Evolutionary conservation across 2,888 invertebrate species (phyloP), one percentile per base, ranked within the genome.

Genomic region (Exocentrus adspersus): DNA sequence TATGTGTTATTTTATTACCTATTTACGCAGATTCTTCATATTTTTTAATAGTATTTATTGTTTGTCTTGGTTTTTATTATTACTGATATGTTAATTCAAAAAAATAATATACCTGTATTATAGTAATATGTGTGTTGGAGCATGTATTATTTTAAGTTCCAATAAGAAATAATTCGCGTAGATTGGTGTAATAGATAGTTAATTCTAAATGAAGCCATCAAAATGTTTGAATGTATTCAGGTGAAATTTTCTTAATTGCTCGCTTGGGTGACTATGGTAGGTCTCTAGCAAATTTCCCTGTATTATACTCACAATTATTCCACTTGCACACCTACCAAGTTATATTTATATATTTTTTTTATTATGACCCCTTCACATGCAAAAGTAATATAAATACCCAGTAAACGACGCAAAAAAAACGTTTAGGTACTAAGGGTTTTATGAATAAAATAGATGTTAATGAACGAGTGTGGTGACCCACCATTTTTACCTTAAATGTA

Each of bases 401-500:
- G 37, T n/a, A 37, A 37, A 37, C 37, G 14, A 14, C 37, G n/a
- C n/a, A n/a, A 37, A 37, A 37, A 37, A 14, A n/a, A n/a, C n/a
- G n/a, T n/a, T n/a, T 37, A n/a, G 37, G 37, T 37, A 12, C n/a
- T n/a, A n/a, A 32, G 37, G 37, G 37, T 37, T 37, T 37, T 37
- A 37, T 37, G 37, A 37, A 37, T 37, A 37, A n/a, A 37, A 37
- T 37, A 37, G 37, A 37, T 37, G 14, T 37, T 37, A 37, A 37
- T 37, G 37, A 37, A 37, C 14, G 37, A 37, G 37, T 5, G 24
- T 24, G 3, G 7, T 1, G 5, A 37, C 37, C 12, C 37, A 37
- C 37, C 37, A 12, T 12, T 37, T n/a, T 37, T 37, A 37, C 10
- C 37, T 14, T 6, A n/a, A n/a, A n/a, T n/a, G n/a, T n/a, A n/a